These are phyloP conservation scores for Agrotis ipsilon DNA, from an alignment of 2,888 invertebrate genomes.

Conservation along the genomic window DNA sequence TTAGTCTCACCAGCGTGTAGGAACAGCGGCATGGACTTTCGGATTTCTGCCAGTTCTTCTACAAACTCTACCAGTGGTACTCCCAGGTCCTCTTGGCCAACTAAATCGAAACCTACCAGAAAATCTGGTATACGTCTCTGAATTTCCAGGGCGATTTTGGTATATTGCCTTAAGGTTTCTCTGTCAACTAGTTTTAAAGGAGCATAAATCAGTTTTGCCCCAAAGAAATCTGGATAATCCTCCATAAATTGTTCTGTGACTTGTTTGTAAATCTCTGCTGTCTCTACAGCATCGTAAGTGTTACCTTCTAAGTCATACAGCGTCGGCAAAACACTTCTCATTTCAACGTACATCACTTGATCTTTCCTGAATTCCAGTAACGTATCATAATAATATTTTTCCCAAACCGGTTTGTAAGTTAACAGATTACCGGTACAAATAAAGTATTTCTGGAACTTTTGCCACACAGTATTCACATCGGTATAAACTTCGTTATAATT, in stretches of 20 bases:
- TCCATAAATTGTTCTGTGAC: conserved; percentile 90
- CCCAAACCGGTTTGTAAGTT: conserved; percentile 92
- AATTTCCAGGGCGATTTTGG: conserved; percentile 83
- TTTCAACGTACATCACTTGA: conserved; percentile 93
- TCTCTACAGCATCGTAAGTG: conserved; percentile 87
- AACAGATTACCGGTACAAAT: conserved; percentile 87
- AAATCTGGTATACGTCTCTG: conserved; percentile 92
- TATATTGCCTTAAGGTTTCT: conserved; percentile 84
- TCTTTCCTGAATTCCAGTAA: conserved; percentile 92
- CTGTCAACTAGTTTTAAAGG: conserved; percentile 88
- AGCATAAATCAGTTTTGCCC: conserved; percentile 93
- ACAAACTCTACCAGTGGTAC: conserved; percentile 91
- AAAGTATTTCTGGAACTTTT: conserved; percentile 91
- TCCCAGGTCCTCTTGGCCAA: conserved; percentile 95
- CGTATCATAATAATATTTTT: conserved; percentile 92
- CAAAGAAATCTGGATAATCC: conserved; percentile 92
- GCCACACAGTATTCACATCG: conserved; percentile 92
- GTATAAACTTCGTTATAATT: conserved; percentile 85
- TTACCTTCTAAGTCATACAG: conserved; percentile 93
- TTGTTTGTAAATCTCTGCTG: conserved; percentile 90
- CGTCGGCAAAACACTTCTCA: conserved; percentile 92
- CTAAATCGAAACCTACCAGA: conserved; percentile 95
- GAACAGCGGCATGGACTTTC: conserved; percentile 92
- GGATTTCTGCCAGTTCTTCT: conserved; percentile 86
- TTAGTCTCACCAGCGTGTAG: conserved; percentile 96